Evolutionary conservation across 2,797 vertebrate genomes (phyloP).

Genomic region (Schizopygopsis malacanthus): DNA sequence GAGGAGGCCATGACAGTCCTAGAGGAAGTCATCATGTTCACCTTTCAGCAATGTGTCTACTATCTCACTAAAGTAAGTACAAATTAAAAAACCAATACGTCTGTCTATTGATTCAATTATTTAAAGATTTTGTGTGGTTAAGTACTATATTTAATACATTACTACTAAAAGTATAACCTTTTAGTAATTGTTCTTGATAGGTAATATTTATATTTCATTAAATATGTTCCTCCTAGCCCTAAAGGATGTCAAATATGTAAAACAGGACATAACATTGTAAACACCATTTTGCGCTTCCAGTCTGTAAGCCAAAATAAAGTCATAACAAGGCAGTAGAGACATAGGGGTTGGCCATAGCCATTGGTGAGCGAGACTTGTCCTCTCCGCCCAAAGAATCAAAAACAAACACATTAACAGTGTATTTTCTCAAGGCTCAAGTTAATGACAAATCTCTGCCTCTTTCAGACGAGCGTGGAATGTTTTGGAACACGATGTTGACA

Average conservation of each 20-base stretch:
- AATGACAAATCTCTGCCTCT: background rate
- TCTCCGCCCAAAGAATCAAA: no score
- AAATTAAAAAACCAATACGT: background rate
- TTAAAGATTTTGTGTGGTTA: background rate
- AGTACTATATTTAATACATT: background rate
- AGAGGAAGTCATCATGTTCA: no score
- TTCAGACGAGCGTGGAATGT: background rate
- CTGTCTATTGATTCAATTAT: background rate
- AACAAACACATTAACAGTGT: slow-evolving; percentile 60
- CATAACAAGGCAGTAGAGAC: no score
- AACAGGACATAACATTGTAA: slow-evolving; percentile 67
- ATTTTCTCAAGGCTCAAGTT: slow-evolving; percentile 57
- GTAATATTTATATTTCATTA: slow-evolving; percentile 19
- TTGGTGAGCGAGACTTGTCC: no score
- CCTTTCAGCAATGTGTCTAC: no score
- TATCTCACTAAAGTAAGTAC: no score
- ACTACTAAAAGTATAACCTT: background rate
- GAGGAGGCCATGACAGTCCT: no score
- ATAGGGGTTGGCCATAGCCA: no score
- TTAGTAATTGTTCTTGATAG: background rate
- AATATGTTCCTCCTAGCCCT: background rate
- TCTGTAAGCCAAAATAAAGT: no score
- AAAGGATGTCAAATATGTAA: slow-evolving; percentile 54
- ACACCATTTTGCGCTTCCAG: slow-evolving; percentile 66
- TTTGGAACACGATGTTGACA: background rate